Evolutionary conservation across 2,797 vertebrate genomes (phyloP), one percentile per base, ranked within the genome.

Genomic region (Sebastes jordani): DNA sequence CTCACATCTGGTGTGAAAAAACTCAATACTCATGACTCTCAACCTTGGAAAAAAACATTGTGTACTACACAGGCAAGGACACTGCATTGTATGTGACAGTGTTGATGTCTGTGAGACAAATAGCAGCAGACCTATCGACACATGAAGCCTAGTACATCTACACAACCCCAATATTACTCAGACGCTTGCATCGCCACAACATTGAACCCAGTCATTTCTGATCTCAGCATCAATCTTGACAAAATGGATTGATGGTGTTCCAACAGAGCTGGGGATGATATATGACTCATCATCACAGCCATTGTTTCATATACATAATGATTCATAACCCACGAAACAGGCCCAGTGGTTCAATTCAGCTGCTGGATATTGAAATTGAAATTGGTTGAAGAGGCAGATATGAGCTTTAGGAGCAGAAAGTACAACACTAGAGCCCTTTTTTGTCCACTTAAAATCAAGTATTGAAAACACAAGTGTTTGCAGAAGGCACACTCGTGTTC

Each of bases 11-110:
- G 9, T 70, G 52, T 62, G 55, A 73, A 84, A 78, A 80, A 81
- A 89, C 76, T 63, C 73, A 82, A 81, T 80, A 80, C 61, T 55
- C 25, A 11, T 62, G 66, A 67, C 38, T 77, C 56, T 72, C 49
- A 84, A 76, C 67, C 73, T 64, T 74, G 30, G 13, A 32, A 60
- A 60, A 60, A 30, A 36, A 67, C 14, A 16, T 6, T 25, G 34
- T 66, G 32, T 32, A 30, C 42, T 10, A 70, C 9, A 63, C 64
- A 76, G 30, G 42, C 71, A 74, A 76, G 61, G 69, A 78, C 76
- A 68, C 11, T 25, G 7, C 58, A 38, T 22, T 73, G 60, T 74
- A 54, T 1, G 52, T 1, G 8, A 42, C 62, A 42, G 20, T 34
- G 42, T 16, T 79, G 65, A 62, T 69, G 36, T 81, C 25, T 29